A percentile compares a stretch with the other conserved stretches of the same genome.
These are phyloP conservation scores for Lepas anatifera DNA, from an alignment of 2,888 invertebrate genomes.

Conservation along the genomic window DNA sequence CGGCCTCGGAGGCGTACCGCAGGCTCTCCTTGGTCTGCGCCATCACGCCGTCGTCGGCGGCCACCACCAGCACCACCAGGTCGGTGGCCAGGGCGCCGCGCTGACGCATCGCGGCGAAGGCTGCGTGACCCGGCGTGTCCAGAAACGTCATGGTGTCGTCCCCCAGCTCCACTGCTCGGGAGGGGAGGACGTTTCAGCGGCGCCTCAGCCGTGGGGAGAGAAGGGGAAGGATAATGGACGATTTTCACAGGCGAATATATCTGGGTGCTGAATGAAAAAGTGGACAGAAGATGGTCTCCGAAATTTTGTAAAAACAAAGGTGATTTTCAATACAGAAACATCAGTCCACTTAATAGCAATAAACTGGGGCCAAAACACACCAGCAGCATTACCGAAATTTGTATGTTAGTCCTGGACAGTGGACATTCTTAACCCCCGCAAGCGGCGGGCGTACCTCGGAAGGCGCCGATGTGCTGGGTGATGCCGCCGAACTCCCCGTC, in stretches of 20 bases:
- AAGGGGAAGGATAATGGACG: not conserved
- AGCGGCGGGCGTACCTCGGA: too few relatives aligned
- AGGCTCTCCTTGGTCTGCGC: conserved; percentile 57
- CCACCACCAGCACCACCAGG: conserved; percentile 88
- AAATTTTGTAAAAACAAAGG: too few relatives aligned
- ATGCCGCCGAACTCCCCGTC: conserved; percentile 94
- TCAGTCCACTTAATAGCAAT: too few relatives aligned
- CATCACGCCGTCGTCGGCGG: conserved; percentile 98
- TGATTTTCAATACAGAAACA: too few relatives aligned
- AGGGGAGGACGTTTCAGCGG: too few relatives aligned
- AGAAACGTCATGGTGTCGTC: conserved; percentile 55
- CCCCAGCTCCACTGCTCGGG: not conserved
- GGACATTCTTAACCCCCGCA: too few relatives aligned
- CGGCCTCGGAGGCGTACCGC: conserved; percentile 18
- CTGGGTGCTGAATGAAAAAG: too few relatives aligned
- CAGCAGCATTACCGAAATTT: too few relatives aligned
- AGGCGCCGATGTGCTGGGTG: conserved; percentile 98
- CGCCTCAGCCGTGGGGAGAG: not conserved
- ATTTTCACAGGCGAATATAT: too few relatives aligned
- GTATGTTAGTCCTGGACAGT: too few relatives aligned
- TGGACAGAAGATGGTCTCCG: too few relatives aligned
- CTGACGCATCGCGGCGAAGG: conserved; percentile 84
- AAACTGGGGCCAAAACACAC: too few relatives aligned
- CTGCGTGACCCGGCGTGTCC: conserved; percentile 98
- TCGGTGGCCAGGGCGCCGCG: conserved; percentile 94